Evolutionary conservation across 2,888 invertebrate species (phyloP), one percentile per base, ranked within the genome.

Genomic region (Tuberolachnus salignus): DNA sequence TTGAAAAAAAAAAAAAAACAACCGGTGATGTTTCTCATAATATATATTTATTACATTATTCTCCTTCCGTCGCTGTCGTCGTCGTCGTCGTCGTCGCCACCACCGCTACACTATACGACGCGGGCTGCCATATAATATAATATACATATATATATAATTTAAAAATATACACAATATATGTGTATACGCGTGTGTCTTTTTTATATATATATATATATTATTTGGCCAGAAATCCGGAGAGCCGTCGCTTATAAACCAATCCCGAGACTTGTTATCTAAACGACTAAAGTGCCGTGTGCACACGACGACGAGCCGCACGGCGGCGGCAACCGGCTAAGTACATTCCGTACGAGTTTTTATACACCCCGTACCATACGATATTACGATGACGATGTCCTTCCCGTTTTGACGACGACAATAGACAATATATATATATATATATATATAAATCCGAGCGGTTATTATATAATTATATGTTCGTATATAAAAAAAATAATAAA

Each of bases 381-480:
- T 34, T 6, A 34, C 67, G 49, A 67, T 59, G 23, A 57, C 26
- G 26, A 14, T 16, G 42, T 78, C 78, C 63, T 73, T 73, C 51
- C 73, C 73, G 73, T 73, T 63, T 57, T 11, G 59, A 78, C 78
- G 69, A 78, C n/a, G 59, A 78, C 78, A 78, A 78, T 78, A 59
- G 67, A 67, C 78, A 75, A 75, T 75, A 75, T 66, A n/a, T n/a
- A n/a, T n/a, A n/a, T n/a, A n/a, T n/a, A n/a, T n/a, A n/a, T n/a
- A n/a, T n/a, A n/a, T n/a, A n/a, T n/a, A n/a, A n/a, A n/a, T n/a
- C n/a, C n/a, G n/a, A n/a, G n/a, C n/a, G n/a, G n/a, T n/a, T n/a
- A n/a, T n/a, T n/a, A n/a, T n/a, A n/a, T n/a, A n/a, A n/a, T n/a
- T n/a, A n/a, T n/a, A n/a, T n/a, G 64, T 34, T 4, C 34, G 34